phyloP scores from a whole-genome alignment of 2,888 invertebrate species.

The Melanostoma mellinum region DNA sequence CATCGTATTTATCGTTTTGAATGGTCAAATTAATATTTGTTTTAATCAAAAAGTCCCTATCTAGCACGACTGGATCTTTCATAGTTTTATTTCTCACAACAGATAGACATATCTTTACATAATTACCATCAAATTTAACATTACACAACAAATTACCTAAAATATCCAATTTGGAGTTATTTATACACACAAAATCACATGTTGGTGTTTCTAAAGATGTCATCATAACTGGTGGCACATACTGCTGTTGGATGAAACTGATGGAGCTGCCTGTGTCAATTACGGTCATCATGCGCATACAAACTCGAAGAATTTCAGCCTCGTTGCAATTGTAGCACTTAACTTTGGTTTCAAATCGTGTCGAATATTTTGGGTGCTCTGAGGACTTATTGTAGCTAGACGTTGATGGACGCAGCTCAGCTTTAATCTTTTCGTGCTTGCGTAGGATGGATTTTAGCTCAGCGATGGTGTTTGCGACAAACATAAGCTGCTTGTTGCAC shows the following conservation, averaged over 20 bases:
- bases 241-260: slow-evolving; percentile 25
- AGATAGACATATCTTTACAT: slow-evolving; percentile 9
- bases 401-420: background rate
- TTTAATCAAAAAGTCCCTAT: slow-evolving; percentile 31
- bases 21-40: slow-evolving; percentile 17
- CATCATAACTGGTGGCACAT: slow-evolving; percentile 9
- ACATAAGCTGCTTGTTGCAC: too few species aligned
- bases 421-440: slow-evolving; percentile 1
- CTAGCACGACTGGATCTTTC: too few species aligned
- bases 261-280: slow-evolving; percentile 38
- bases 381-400: background rate
- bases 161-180: slow-evolving; percentile 4
- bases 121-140: slow-evolving; percentile 1
- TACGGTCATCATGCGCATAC: slow-evolving; percentile 15
- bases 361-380: background rate
- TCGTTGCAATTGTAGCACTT: background rate
- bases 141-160: slow-evolving; percentile 18
- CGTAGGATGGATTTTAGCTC: background rate
- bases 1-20: background rate
- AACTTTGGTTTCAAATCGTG: background rate
- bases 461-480: background rate
- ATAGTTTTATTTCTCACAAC: slow-evolving; percentile 21
- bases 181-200: slow-evolving; percentile 13
- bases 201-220: slow-evolving; percentile 10
- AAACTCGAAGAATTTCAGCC: background rate